phyloP scores from a whole-genome alignment of 2,888 invertebrate species.

The Encarsia formosa region DNA sequence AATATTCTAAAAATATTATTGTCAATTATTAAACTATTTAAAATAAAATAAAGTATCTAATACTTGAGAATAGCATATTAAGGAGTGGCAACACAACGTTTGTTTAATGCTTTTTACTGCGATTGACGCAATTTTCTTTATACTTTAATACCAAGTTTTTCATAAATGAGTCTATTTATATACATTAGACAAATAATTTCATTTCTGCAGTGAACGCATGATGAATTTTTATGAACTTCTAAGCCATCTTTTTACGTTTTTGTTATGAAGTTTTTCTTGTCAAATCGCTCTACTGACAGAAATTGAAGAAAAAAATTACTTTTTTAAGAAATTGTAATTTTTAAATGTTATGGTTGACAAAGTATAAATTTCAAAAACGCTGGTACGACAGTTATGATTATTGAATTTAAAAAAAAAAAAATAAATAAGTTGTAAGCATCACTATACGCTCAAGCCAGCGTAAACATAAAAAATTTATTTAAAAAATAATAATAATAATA shows the following conservation, averaged over 20 bases:
- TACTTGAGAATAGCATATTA: slow-evolving; percentile 20
- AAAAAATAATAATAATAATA: too few relatives aligned
- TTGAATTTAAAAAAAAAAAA: slow-evolving; percentile 9
- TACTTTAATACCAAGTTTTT: too few relatives aligned
- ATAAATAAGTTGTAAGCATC: slow-evolving; percentile 4
- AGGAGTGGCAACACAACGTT: slow-evolving; percentile 7
- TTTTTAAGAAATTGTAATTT: background rate
- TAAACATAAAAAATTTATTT: background rate
- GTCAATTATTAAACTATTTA: slow-evolving; percentile 23
- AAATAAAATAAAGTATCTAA: slow-evolving; percentile 9
- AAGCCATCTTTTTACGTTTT: background rate
- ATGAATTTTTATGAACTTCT: background rate
- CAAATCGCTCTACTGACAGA: slow-evolving; percentile 23
- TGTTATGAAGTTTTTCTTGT: slow-evolving; percentile 19
- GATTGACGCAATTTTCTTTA: too few relatives aligned
- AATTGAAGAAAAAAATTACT: slow-evolving; percentile 10
- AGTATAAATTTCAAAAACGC: too few relatives aligned
- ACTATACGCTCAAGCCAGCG: slow-evolving; percentile 6
- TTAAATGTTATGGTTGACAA: background rate
- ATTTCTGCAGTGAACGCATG: too few relatives aligned
- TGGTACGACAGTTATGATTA: slow-evolving; percentile 6
- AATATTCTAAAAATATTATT: slow-evolving; percentile 25
- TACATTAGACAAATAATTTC: background rate
- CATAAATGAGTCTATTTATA: too few relatives aligned
- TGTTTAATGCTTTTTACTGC: slow-evolving; percentile 5